A percentile compares a stretch with the other conserved stretches of the same genome.
Evolutionary conservation across 2,113 vertebrate genomes (phyloP).

Genomic region (Sciurus niger): DNA sequence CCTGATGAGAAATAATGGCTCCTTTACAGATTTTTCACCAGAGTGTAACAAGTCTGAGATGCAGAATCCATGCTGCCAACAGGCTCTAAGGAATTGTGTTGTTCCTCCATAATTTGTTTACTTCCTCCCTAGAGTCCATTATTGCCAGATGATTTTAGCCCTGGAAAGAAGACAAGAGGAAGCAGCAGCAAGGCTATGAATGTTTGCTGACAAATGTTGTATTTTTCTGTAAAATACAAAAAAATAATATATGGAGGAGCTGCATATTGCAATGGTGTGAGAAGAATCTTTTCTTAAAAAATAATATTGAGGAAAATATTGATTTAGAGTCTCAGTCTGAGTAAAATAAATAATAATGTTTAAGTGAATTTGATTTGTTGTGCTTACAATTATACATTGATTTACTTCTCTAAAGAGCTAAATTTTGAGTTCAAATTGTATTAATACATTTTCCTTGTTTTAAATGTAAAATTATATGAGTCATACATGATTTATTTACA

Average conservation of each 20-base stretch:
- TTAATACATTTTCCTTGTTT: neutral
- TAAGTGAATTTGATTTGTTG: neutral
- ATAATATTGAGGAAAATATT: neutral
- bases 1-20: slow-evolving; percentile 24
- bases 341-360: slow-evolving; percentile 29
- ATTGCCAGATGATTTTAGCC: slow-evolving; percentile 41
- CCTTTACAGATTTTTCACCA: slow-evolving; percentile 30
- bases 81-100: slow-evolving; percentile 51
- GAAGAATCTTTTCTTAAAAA: neutral
- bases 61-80: slow-evolving; percentile 5
- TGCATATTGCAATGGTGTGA: neutral
- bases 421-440: slow-evolving; percentile 14
- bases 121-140: slow-evolving; percentile 62
- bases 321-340: neutral
- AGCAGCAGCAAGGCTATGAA: slow-evolving; percentile 11
- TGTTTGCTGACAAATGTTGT: slow-evolving; percentile 64
- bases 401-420: slow-evolving; percentile 1
- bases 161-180: slow-evolving; percentile 49
- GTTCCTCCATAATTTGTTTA: slow-evolving; percentile 64
- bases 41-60: neutral
- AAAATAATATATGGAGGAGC: neutral
- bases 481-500: neutral
- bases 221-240: neutral
- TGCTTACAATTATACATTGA: slow-evolving; percentile 16
- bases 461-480: neutral